Base-by-base conservation (phyloP, 92 coral and sea anemone species). In the Palythoa heliodiscus region DNA sequence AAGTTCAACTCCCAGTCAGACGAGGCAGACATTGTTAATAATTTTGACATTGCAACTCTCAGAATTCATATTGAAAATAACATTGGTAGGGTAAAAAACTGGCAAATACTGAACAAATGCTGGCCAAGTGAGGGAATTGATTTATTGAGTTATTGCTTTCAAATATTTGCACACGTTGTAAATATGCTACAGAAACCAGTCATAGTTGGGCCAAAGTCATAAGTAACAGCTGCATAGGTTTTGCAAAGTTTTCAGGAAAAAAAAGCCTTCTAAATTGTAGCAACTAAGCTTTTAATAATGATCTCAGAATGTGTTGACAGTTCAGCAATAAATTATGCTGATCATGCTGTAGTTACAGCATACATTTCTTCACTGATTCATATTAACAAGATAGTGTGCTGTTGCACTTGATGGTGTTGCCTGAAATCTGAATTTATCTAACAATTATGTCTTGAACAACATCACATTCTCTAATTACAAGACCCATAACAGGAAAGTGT, bases 11-110 rank as follows among this genome's bases (percentile, higher is more conserved):
- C 73, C 5, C 80, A 88, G 43, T 82, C 37, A 53, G 90, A 88
- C 5, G 84, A 88, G 17, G 61, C 61, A 12, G 16, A 16, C 2
- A 55, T 13, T 48, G 63, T 76, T 23, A 88, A 23, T 29, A 88
- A 83, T 66, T 88, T 88, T 84, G 85, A 88, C 55, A 83, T 84
- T 39, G 91, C 88, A 9, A 84, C 73, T 1, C 68, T 89, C 8
- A 84, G 86, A n/a, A 89, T 89, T 3, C 72, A 89, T 39, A 89
- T 50, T 8, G 91, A 89, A 22, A 84, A 78, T 50, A 84, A 76
- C 35, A 84, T 77, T 17, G 91, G 88, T 16, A 43, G 88, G 7
- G 40, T 84, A 5, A 70, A 88, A 50, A 88, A 89, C 47, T 84
- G 91, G 91, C 50, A 60, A 16, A 71, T 84, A 57, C 25, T 89